A percentile compares a stretch with the other conserved stretches of the same genome.
Evolutionary conservation across 2,113 vertebrate species (phyloP).

Genomic region (Montifringilla adamsi): DNA sequence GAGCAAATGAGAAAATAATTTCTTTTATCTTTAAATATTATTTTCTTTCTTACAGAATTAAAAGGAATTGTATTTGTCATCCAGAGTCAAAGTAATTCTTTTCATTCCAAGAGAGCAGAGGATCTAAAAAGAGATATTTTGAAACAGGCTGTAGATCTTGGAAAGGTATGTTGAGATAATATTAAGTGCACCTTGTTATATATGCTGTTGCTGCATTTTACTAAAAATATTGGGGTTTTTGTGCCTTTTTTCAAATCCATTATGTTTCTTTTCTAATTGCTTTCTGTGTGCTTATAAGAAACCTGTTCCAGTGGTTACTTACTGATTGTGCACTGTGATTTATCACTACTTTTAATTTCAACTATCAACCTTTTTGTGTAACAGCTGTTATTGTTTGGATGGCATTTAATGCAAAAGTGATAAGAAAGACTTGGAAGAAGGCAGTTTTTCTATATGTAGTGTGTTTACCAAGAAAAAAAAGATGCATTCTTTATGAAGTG

Average conservation of each 20-base stretch:
- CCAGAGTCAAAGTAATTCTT: slow-evolving; percentile 93
- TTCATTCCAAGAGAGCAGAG: slow-evolving; percentile 86
- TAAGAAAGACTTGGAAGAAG: not conserved
- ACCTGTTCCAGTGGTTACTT: not conserved
- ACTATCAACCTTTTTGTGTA: not conserved
- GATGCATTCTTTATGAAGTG: not conserved
- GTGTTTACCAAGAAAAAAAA: not conserved
- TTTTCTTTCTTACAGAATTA: slow-evolving; percentile 79
- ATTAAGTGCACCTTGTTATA: not conserved
- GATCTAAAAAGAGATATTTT: slow-evolving; percentile 80
- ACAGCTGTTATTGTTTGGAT: not conserved
- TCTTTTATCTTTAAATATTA: not conserved
- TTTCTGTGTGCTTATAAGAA: not conserved
- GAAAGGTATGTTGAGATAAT: slow-evolving; percentile 77
- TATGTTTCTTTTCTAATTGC: not conserved
- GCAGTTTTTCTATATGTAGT: not conserved
- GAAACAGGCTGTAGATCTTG: slow-evolving; percentile 76
- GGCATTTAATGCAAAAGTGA: not conserved
- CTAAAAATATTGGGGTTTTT: not conserved
- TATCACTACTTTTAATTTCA: not conserved
- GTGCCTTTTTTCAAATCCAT: not conserved
- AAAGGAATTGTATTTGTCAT: slow-evolving; percentile 90
- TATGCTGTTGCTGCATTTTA: not conserved
- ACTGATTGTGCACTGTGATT: not conserved
- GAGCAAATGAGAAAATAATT: not conserved